A percentile compares a stretch with the other conserved stretches of the same genome.
Evolutionary conservation across 2,888 invertebrate genomes (phyloP).

Genomic region (Drosophila atripex): DNA sequence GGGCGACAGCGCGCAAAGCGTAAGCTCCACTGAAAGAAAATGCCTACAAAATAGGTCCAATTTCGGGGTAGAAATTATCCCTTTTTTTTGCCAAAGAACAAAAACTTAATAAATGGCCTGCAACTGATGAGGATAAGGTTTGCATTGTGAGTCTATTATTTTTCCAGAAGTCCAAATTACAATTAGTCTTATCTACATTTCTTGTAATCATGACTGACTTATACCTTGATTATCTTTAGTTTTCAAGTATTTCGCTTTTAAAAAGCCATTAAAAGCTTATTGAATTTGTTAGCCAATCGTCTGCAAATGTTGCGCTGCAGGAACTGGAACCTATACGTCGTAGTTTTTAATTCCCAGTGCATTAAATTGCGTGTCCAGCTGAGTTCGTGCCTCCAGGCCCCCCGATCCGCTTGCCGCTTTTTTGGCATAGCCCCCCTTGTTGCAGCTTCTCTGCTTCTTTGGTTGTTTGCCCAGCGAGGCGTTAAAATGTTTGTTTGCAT

Average conservation of each 20-base stretch:
- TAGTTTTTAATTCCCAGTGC: slow-evolving; percentile 1
- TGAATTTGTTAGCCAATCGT: not conserved
- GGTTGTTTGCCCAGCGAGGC: slow-evolving; percentile 63
- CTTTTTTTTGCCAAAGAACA: no score
- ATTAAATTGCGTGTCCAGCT: slow-evolving; percentile 67
- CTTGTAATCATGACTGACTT: not conserved
- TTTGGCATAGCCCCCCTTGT: slow-evolving; percentile 2
- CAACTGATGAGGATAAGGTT: no score
- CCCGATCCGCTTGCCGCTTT: slow-evolving; percentile 1
- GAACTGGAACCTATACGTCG: not conserved
- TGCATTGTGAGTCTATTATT: no score
- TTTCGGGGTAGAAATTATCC: no score
- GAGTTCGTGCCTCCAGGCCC: slow-evolving; percentile 31
- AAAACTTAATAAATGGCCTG: no score
- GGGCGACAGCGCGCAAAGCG: slow-evolving; percentile 22
- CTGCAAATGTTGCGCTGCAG: not conserved
- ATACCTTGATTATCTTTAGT: not conserved
- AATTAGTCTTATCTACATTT: not conserved
- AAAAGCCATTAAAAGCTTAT: not conserved
- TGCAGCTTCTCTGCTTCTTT: slow-evolving; percentile 20
- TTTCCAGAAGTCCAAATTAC: not conserved
- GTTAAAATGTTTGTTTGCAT: slow-evolving; percentile 79
- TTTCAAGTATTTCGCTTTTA: not conserved
- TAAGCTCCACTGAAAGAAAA: slow-evolving; percentile 16
- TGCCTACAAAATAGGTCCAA: not conserved